Evolutionary conservation across 2,113 vertebrate species (phyloP), one percentile per base, ranked within the genome.

Genomic region (Oryzias javanicus): DNA sequence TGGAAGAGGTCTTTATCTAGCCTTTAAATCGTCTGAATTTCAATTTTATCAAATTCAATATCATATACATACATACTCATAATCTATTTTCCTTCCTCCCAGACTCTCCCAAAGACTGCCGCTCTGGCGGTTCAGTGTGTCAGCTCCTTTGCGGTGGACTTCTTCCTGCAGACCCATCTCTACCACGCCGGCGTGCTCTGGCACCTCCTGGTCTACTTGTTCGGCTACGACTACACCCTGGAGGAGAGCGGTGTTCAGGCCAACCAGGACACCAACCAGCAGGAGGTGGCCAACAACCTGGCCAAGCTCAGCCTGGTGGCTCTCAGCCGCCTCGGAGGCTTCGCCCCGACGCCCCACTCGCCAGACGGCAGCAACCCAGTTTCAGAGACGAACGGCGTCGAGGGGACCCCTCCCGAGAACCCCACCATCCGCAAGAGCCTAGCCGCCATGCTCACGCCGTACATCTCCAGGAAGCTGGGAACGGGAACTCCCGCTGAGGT

Each of bases 221-320:
- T 99, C 89, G 95, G 91, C 87, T 99, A 98, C 14, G 97, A 99
- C 86, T 99, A 96, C 50, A 99, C 97, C 0, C 90, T 99, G 64
- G 97, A 99, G 82, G 97, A 99, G 90, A 98, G 97, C 1, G 97
- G 97, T 1, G 95, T 99, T 76, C 94, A 97, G 87, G 91, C 96
- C 27, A 96, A 90, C 49, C 95, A 98, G 82, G 96, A 99, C 48
- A 96, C 95, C 1, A 98, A 99, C 74, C 96, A 98, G 60, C 97
- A 99, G 94, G 93, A 99, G 83, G 96, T 99, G n/a, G 91, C 95
- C 35, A 99, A 99, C 79, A 92, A 87, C 67, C 91, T 99, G 72
- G 97, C 97, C 49, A 98, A 96, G 81, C 91, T 97, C 50, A 97
- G 96, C 84, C 91, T 99, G 25, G 75, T 88, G 27, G 94, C 95